Conservation (phyloP, 2,888 invertebrate genomes). For the Siphlonurus alternatus region DNA sequence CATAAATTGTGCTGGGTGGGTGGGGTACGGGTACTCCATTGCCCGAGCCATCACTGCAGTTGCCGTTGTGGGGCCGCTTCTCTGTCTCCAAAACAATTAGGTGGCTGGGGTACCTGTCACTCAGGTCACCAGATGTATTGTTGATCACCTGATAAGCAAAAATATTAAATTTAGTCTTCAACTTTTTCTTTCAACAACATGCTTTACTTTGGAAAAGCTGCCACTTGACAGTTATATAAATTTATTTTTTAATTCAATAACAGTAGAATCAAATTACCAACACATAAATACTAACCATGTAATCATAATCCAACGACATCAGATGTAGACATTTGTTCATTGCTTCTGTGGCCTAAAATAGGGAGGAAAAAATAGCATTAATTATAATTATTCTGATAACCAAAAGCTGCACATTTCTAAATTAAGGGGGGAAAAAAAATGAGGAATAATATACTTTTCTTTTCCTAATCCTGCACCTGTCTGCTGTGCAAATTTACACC, state of each 20-base stretch:
- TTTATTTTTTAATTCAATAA: too few species aligned
- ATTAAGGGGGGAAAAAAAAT: too few species aligned
- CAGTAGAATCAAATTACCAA: not conserved
- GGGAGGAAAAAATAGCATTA: constrained; percentile 12
- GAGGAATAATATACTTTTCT: too few species aligned
- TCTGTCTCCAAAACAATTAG: constrained; percentile 46
- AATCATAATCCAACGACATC: constrained; percentile 48
- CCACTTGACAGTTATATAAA: too few species aligned
- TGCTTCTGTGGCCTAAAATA: constrained; percentile 36
- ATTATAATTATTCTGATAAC: too few species aligned
- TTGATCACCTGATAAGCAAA: constrained; percentile 31
- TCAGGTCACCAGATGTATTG: constrained; percentile 46
- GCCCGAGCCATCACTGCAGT: constrained; percentile 14
- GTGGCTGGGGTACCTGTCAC: constrained; percentile 52
- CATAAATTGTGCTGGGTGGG: constrained; percentile 35
- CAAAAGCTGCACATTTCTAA: too few species aligned
- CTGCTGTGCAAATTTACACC: too few species aligned
- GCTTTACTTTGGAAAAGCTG: not conserved
- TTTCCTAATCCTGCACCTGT: too few species aligned
- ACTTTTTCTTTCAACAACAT: not conserved
- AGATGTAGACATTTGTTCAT: constrained; percentile 44
- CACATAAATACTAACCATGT: constrained; percentile 29
- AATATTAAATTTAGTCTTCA: not conserved
- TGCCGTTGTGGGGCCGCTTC: constrained; percentile 18
- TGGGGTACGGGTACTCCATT: constrained; percentile 18